Evolutionary conservation across 2,113 vertebrate species (phyloP).

Genomic region (Bettongia penicillata): DNA sequence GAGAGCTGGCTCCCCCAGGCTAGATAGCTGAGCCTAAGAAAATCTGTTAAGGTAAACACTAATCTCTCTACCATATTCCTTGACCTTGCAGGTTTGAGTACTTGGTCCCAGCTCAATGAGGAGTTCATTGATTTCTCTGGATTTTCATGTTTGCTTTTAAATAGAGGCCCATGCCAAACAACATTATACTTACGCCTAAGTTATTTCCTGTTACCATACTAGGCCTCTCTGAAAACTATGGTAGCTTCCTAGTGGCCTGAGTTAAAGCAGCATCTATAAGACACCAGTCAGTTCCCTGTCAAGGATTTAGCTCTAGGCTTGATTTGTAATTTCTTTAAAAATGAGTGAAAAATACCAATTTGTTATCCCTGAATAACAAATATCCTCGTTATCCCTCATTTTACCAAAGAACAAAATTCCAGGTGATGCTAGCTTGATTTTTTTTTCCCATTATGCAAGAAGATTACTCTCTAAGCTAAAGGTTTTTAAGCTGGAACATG

Average conservation of each 20-base stretch:
- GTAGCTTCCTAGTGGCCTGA: background rate
- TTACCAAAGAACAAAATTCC: background rate
- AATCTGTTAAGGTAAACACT: background rate
- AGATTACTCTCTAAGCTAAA: background rate
- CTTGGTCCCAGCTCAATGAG: background rate
- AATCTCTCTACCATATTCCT: background rate
- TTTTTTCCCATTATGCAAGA: background rate
- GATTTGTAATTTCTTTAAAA: constrained; percentile 39
- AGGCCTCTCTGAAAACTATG: background rate
- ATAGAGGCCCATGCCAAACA: background rate
- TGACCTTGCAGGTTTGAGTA: background rate
- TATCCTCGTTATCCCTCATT: background rate
- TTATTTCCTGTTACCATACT: background rate
- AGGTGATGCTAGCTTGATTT: background rate
- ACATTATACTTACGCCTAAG: background rate
- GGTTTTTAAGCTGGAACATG: background rate
- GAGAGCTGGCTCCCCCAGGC: background rate
- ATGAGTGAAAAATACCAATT: background rate
- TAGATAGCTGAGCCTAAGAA: background rate
- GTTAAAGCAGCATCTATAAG: background rate
- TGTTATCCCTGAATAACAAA: background rate
- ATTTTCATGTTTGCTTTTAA: constrained; percentile 34
- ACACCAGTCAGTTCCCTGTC: background rate
- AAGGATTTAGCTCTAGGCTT: constrained; percentile 1
- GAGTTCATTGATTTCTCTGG: constrained; percentile 7